phyloP scores from a whole-genome alignment of 2,888 invertebrate genomes.

The Notodonta ziczac region DNA sequence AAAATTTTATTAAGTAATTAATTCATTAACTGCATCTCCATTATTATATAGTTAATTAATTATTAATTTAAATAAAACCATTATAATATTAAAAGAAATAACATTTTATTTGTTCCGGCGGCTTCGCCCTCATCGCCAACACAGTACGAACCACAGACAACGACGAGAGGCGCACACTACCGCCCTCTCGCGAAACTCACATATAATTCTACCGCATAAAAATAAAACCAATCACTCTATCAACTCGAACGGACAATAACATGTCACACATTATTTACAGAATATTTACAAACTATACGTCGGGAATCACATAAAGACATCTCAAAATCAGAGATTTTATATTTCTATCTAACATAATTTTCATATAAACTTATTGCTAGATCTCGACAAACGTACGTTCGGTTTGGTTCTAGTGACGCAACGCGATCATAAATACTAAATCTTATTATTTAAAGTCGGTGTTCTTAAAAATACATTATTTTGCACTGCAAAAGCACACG shows the following conservation, averaged over 20 bases:
- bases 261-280: conserved; percentile 52
- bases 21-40: no score
- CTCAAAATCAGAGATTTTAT: conserved; percentile 27
- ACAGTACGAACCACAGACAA: conserved; percentile 34
- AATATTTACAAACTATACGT: conserved; percentile 47
- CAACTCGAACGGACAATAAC: conserved; percentile 38
- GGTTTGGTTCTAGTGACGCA: conserved; percentile 22
- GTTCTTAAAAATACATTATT: conserved; percentile 19
- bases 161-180: conserved; percentile 14
- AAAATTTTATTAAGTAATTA: no score
- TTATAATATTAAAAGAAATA: conserved; percentile 68
- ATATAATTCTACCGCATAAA: conserved; percentile 27
- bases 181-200: conserved; percentile 6
- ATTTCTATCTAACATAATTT: conserved; percentile 34
- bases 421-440: conserved; percentile 14
- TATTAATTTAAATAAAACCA: conserved; percentile 32
- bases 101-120: conserved; percentile 69
- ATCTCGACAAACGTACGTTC: conserved; percentile 32
- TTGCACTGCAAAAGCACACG: conserved; percentile 20
- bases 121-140: conserved; percentile 47
- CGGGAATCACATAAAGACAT: conserved; percentile 34
- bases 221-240: conserved; percentile 51
- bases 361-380: conserved; percentile 28
- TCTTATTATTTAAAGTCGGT: conserved; percentile 24
- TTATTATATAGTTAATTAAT: no score